Conservation (phyloP, 2,797 vertebrate genomes). For the Morelia viridis region DNA sequence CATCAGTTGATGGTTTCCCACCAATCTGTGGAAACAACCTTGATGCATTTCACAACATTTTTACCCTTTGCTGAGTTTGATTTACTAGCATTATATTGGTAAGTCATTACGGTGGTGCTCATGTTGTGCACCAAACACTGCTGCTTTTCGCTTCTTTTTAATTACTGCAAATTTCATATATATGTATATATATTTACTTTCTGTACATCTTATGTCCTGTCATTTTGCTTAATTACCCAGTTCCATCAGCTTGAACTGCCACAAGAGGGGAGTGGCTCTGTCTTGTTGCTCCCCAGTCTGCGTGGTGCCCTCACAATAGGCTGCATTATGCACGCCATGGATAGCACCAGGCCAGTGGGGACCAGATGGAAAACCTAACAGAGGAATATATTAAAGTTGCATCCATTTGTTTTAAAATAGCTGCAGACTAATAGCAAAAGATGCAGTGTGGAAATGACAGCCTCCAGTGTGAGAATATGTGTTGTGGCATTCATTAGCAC, state of each 20-base stretch:
- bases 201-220: not conserved
- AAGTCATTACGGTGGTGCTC: not conserved
- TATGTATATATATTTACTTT: not conserved
- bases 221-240: not conserved
- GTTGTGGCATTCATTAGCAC: conserved; percentile 41
- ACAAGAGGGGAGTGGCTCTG: conserved; percentile 56
- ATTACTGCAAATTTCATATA: not conserved
- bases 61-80: not conserved
- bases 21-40: not conserved
- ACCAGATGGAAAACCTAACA: conserved; percentile 42
- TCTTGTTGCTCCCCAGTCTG: conserved; percentile 43
- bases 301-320: not conserved
- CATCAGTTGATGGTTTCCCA: not conserved
- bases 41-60: not conserved
- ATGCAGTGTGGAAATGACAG: conserved; percentile 23
- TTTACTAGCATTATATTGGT: not conserved
- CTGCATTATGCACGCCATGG: conserved; percentile 22
- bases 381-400: conserved; percentile 42
- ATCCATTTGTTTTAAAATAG: conserved; percentile 46
- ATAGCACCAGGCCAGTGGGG: conserved; percentile 21
- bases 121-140: not conserved
- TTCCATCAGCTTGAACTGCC: conserved; percentile 38
- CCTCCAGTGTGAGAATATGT: conserved; percentile 22
- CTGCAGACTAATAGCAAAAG: conserved; percentile 41
- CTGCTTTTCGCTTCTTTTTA: not conserved